Evolutionary conservation across 2,113 vertebrate genomes (phyloP), one percentile per base, ranked within the genome.

Genomic region (Oncorhynchus mykiss): DNA sequence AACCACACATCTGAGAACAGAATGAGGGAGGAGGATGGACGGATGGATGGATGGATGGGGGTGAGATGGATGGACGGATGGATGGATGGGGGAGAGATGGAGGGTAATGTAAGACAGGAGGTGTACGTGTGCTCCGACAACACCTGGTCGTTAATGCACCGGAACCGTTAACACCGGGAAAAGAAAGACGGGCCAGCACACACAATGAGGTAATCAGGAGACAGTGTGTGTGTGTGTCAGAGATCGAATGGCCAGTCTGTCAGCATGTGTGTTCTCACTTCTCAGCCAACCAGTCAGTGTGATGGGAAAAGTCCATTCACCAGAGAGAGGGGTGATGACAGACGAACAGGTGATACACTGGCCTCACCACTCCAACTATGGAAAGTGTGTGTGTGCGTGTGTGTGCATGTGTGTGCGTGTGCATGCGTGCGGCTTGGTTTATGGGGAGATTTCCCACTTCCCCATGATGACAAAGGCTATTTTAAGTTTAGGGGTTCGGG

Each of bases 261-360:
- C 49, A 51, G 31, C 74, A 22, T 57, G 57, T 73, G 74, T 71
- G 54, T 68, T 39, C 39, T 39, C 39, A 9, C 39, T 39, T 9
- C 39, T 39, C 39, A 39, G 39, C 39, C 39, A 39, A 39, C 16
- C 20, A 24, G 18, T 57, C 22, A 71, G 48, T 54, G 49, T 25
- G 7, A 24, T 5, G 24, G 4, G 16, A 51, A 57, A 49, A 13
- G 13, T 13, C 4, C 18, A 45, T 45, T 16, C 27, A 69, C 31
- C 48, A 25, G 48, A 80, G 51, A 78, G 67, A 70, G 70, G 76
- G 5, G 75, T 82, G 85, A 79, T 83, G 80, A 88, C 6, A 39
- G 82, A 85, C 45, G 5, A 72, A 75, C 88, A 86, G 88, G 80
- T 90, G 88, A 34, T 39, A 39, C 39, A 39, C 39, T 39, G 39